Percentiles rank a stretch among this genome's conserved stretches.
Conservation (phyloP, 2,797 vertebrate genomes). For the Emys orbicularis region DNA sequence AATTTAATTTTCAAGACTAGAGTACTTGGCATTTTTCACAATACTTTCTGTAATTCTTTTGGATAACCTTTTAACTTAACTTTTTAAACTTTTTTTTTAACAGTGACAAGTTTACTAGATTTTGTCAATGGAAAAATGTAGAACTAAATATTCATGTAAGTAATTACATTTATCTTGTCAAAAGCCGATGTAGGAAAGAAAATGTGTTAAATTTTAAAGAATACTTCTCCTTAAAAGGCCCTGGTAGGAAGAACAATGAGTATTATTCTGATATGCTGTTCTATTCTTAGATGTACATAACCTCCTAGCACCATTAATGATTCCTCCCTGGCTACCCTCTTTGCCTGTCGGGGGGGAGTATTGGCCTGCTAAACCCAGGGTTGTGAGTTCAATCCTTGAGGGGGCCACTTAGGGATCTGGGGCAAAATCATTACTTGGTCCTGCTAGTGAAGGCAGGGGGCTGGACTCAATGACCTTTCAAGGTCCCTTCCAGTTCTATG, state of each 20-base stretch:
- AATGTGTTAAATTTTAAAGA: conserved; percentile 16
- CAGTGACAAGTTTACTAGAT: conserved; percentile 98
- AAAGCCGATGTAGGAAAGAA: conserved; percentile 20
- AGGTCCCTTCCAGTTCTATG: too few species aligned
- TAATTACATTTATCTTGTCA: conserved; percentile 74
- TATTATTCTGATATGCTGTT: background rate
- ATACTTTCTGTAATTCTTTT: background rate
- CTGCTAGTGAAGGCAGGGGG: too few species aligned
- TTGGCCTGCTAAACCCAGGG: too few species aligned
- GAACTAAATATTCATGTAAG: conserved; percentile 99
- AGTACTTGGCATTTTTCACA: background rate
- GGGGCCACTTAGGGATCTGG: too few species aligned
- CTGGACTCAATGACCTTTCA: too few species aligned
- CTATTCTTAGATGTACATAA: background rate
- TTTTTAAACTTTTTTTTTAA: conserved; percentile 48
- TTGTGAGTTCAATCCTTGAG: too few species aligned
- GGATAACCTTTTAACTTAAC: conserved; percentile 40
- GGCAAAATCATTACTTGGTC: too few species aligned
- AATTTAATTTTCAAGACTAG: conserved; percentile 13
- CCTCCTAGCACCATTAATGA: background rate
- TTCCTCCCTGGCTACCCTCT: background rate
- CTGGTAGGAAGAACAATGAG: background rate
- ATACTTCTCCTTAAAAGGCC: conserved; percentile 20
- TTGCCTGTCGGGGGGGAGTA: background rate
- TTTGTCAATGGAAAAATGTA: conserved; percentile 99